These are phyloP conservation scores for Nanorana parkeri DNA, from an alignment of 2,113 vertebrate genomes.

Conservation along the genomic window DNA sequence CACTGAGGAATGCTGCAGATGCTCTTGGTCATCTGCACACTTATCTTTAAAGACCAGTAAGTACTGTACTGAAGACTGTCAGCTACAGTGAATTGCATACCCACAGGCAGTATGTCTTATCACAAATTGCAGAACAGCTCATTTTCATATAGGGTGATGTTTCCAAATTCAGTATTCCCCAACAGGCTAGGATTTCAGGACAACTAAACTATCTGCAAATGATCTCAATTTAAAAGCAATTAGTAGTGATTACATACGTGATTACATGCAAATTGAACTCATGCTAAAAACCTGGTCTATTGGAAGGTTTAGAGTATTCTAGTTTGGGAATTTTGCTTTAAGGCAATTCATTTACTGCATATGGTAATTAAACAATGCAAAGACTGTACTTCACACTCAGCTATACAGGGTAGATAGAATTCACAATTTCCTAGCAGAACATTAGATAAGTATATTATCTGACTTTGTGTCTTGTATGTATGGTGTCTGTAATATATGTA, in stretches of 20 bases:
- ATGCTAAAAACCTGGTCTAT: constrained; percentile 53
- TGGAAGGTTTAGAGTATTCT: constrained; percentile 45
- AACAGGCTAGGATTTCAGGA: constrained; percentile 51
- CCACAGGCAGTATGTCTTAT: constrained; percentile 44
- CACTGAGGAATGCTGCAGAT: background rate
- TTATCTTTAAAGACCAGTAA: constrained; percentile 22
- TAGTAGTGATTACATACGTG: constrained; percentile 57
- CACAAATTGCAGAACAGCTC: constrained; percentile 32
- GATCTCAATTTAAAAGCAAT: constrained; percentile 59
- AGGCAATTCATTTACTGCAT: constrained; percentile 47
- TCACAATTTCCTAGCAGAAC: background rate
- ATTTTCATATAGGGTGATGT: constrained; percentile 24
- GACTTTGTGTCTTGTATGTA: too few relatives aligned
- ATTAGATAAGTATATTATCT: too few relatives aligned
- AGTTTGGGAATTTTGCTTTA: constrained; percentile 45
- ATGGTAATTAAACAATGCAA: constrained; percentile 44
- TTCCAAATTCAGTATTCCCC: constrained; percentile 45
- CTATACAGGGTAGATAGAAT: background rate
- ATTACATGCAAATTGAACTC: constrained; percentile 58
- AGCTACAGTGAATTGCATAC: constrained; percentile 17
- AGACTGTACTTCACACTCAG: constrained; percentile 26
- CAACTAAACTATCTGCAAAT: constrained; percentile 55
- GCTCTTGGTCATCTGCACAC: background rate
- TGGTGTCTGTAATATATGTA: too few relatives aligned
- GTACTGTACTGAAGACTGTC: constrained; percentile 14